phyloP scores from a whole-genome alignment of 2,797 vertebrate species.

The Rousettus madagascariensis region DNA sequence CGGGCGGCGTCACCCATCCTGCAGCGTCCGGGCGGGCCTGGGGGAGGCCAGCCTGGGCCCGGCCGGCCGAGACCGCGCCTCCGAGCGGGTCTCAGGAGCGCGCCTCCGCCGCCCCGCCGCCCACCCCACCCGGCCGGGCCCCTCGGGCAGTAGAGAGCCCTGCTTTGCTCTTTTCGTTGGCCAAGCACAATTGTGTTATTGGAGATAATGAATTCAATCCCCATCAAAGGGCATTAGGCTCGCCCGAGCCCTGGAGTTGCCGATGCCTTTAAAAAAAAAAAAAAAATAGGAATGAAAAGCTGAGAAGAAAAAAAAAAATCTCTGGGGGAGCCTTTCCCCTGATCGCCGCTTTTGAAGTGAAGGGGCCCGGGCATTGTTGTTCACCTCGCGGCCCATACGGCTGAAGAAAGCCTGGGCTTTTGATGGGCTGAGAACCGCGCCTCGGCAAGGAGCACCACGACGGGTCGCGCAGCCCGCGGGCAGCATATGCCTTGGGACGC shows the following conservation, averaged over 20 bases:
- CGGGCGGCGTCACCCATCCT: slow-evolving; percentile 76
- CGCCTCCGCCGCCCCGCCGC: slow-evolving; percentile 62
- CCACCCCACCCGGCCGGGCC: slow-evolving; percentile 78
- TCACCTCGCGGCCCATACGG: slow-evolving; percentile 93
- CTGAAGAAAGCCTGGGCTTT: slow-evolving; percentile 90
- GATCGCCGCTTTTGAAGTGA: slow-evolving; percentile 93
- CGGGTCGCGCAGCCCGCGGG: slow-evolving; percentile 84
- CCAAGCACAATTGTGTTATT: slow-evolving; percentile 97
- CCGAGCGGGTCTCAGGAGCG: background rate
- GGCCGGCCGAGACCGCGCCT: background rate
- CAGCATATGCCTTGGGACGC: slow-evolving; percentile 89
- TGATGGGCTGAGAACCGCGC: slow-evolving; percentile 90
- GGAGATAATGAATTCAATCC: slow-evolving; percentile 99
- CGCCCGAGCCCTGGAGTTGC: slow-evolving; percentile 91
- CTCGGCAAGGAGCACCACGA: slow-evolving; percentile 86
- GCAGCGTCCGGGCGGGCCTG: slow-evolving; percentile 82
- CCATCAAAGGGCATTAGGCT: slow-evolving; percentile 97
- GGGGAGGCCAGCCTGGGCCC: slow-evolving; percentile 57
- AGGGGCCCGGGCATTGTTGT: slow-evolving; percentile 89
- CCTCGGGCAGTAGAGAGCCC: slow-evolving; percentile 83
- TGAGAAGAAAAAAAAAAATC: slow-evolving; percentile 86
- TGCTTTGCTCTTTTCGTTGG: slow-evolving; percentile 99
- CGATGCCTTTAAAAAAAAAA: slow-evolving; percentile 60
- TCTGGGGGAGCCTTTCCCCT: slow-evolving; percentile 86
- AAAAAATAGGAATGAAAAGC: slow-evolving; percentile 88